A percentile compares a stretch with the other conserved stretches of the same genome.
phyloP scores from a whole-genome alignment of 1,140 invertebrate species.

The Meteorus sp. region DNA sequence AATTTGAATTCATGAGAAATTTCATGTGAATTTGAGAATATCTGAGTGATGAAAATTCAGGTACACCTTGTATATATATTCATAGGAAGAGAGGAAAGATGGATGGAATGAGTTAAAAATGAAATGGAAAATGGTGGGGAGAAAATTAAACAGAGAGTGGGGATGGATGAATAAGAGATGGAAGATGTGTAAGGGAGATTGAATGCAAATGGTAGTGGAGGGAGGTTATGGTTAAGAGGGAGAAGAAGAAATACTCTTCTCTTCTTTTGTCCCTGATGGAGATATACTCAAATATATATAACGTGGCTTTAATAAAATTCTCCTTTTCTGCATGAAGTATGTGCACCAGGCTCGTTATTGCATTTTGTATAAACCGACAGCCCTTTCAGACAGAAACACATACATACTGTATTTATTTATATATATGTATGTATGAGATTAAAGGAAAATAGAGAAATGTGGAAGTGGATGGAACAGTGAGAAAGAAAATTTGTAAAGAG shows the following conservation, averaged over 20 bases:
- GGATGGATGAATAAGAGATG: neutral
- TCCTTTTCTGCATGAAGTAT: constrained; percentile 20
- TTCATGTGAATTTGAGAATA: no score
- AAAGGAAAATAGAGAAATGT: no score
- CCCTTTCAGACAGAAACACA: neutral
- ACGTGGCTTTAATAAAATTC: constrained; percentile 28
- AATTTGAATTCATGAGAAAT: no score
- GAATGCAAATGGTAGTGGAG: constrained; percentile 23
- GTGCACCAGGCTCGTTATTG: constrained; percentile 19
- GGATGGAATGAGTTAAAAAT: no score
- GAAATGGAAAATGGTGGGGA: neutral
- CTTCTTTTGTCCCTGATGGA: constrained; percentile 24
- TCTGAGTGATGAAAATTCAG: no score
- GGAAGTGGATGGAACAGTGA: no score
- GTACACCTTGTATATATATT: no score
- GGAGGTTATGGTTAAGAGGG: neutral
- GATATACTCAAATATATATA: constrained; percentile 19
- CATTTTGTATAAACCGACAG: constrained; percentile 14
- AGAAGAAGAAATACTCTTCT: constrained; percentile 22
- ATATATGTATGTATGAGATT: no score
- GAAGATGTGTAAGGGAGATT: no score
- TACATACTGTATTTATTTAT: constrained; percentile 16
- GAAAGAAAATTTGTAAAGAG: no score
- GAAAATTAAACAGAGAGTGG: neutral
- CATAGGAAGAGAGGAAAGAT: no score